Evolutionary conservation across 2,113 vertebrate genomes (phyloP), one percentile per base, ranked within the genome.

Genomic region (Chlorocebus sabaeus): DNA sequence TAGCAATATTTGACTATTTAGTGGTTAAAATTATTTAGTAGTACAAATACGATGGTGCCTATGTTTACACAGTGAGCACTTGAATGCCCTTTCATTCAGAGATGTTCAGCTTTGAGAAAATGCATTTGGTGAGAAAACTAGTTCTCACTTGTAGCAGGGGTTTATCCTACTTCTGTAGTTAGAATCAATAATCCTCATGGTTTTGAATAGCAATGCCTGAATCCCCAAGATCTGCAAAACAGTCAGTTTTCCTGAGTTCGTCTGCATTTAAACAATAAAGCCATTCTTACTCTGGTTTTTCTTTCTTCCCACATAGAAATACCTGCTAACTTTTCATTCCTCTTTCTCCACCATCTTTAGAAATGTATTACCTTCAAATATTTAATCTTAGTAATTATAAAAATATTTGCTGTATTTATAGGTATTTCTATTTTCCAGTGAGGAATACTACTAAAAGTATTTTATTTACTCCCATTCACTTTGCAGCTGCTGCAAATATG

Each of bases 41-140:
- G 1, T 55, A 79, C 25, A 86, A 78, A 48, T 89, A 48, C 40
- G 50, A 52, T 90, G 38, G 35, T 38, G 23, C 55, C 87, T 85
- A 43, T 94, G 72, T 96, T 91, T 87, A 68, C 79, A 87, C 95
- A 90, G 55, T 89, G 76, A 61, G 4, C 61, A 40, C 20, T 92
- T 70, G 52, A 75, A 76, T 94, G 50, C 18, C 8, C 16, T 93
- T 82, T 95, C 55, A 80, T 92, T 96, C 45, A 80, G 48, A 76
- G 61, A 83, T 90, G 32, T 68, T 94, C 61, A 76, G 73, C 52
- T 86, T 96, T 89, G 89, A 96, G 86, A 93, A 92, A 90, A 70
- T 93, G 16, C 7, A 43, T 38, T 95, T 95, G 50, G 59, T 87
- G 45, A 55, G 48, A 73, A 89, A 64, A 95, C 59, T 95, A 32